Evolutionary conservation across 2,888 invertebrate genomes (phyloP), one percentile per base, ranked within the genome.

Genomic region (Leistus spinibarbis): DNA sequence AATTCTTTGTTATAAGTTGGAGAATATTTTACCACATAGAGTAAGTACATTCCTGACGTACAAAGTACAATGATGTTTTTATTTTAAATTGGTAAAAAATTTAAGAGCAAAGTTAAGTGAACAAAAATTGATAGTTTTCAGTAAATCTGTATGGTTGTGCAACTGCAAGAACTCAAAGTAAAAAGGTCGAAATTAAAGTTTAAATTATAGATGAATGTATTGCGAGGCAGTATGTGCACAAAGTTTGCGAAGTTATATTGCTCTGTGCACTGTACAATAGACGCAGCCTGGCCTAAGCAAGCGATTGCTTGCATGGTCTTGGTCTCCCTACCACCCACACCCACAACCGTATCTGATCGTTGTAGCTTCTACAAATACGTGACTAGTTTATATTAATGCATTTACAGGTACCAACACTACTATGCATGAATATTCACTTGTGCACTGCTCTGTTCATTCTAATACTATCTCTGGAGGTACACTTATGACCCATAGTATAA

Each of bases 161-260:
- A 60, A 20, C 60, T 20, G 17, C 20, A 20, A 16, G 10, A 16
- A 60, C n/a, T 9, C 13, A 16, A 16, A 60, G 60, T 54, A 71
- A 71, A 71, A 71, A 71, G 64, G 24, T 56, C 27, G 56, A 71
- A 71, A 71, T 71, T 71, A 71, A 71, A 71, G 65, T 71, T 65
- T 71, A 63, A 64, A 71, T 71, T 64, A 65, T 71, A 64, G 71
- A 71, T 71, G 71, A 24, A 54, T 71, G 65, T 71, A 65, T 71
- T 71, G 71, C 53, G 53, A 71, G 54, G 54, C 24, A 65, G 60
- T 60, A 71, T 54, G 69, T 69, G 70, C 23, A 23, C 69, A 53
- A 63, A 63, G 20, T 70, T 62, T 63, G 54, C 7, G 17, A 56
- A 17, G 10, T 60, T 60, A 60, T 22, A 60, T 19, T 20, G 60